A percentile compares a stretch with the other conserved stretches of the same genome.
Evolutionary conservation across 2,888 invertebrate genomes (phyloP).

Genomic region (Eupithecia insigniata): DNA sequence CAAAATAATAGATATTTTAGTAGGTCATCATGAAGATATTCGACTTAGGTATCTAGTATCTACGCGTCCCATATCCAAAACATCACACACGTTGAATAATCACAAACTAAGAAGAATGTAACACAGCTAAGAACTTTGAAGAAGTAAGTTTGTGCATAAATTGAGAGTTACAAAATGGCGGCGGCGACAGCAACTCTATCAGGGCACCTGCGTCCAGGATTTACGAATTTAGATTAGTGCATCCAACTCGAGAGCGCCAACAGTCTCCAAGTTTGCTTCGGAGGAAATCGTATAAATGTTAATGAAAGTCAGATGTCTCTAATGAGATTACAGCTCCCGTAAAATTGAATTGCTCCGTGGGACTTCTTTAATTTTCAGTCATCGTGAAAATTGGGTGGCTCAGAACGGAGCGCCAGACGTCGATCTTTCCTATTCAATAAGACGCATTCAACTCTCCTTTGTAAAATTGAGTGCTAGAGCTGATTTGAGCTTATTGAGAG

Average conservation of each 20-base stretch:
- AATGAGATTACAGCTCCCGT: slow-evolving; percentile 81
- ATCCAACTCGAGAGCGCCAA: slow-evolving; percentile 61
- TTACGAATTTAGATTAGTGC: slow-evolving; percentile 75
- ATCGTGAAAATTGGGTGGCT: slow-evolving; percentile 75
- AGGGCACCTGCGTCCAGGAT: slow-evolving; percentile 68
- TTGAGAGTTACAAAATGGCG: slow-evolving; percentile 62
- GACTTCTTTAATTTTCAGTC: slow-evolving; percentile 82
- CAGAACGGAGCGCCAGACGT: slow-evolving; percentile 55
- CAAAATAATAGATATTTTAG: background rate
- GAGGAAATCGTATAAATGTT: slow-evolving; percentile 80
- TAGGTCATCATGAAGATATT: background rate
- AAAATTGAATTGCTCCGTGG: slow-evolving; percentile 77
- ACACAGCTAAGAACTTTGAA: slow-evolving; percentile 46
- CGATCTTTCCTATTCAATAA: slow-evolving; percentile 53
- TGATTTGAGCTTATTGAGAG: slow-evolving; percentile 29
- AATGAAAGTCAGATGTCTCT: slow-evolving; percentile 80
- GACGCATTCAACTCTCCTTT: slow-evolving; percentile 50
- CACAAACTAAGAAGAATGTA: slow-evolving; percentile 45
- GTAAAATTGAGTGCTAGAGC: slow-evolving; percentile 39
- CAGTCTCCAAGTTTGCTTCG: slow-evolving; percentile 68
- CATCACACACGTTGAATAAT: slow-evolving; percentile 8
- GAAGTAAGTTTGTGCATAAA: slow-evolving; percentile 66
- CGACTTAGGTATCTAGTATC: too few species aligned
- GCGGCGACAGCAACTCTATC: slow-evolving; percentile 63
- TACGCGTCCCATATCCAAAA: background rate